Conservation (phyloP, 2,888 invertebrate genomes). For the Merodon equestris region DNA sequence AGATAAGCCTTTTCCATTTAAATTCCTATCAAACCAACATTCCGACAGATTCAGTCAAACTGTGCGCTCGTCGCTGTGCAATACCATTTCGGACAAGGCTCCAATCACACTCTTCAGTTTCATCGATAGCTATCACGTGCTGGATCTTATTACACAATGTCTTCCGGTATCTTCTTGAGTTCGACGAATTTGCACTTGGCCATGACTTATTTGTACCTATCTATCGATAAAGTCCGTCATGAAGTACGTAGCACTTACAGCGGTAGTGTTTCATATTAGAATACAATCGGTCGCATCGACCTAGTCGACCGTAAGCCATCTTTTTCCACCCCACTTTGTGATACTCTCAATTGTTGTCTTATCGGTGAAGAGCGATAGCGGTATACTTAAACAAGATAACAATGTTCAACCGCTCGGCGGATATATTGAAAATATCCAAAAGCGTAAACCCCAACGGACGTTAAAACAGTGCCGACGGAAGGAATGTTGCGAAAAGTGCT, state of each 20-base stretch:
- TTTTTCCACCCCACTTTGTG: constrained; percentile 6
- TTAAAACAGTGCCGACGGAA: constrained; percentile 8
- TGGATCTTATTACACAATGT: too few species aligned
- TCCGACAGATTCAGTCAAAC: too few species aligned
- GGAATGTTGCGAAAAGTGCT: constrained; percentile 1
- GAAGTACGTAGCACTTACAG: constrained; percentile 4
- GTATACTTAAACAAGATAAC: constrained; percentile 36
- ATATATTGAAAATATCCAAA: too few species aligned
- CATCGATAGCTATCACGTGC: too few species aligned
- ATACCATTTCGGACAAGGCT: too few species aligned
- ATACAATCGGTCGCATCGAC: neutral
- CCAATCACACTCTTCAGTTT: too few species aligned
- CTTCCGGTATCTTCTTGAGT: too few species aligned
- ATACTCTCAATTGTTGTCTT: constrained; percentile 26
- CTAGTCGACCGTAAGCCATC: neutral
- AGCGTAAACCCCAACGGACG: constrained; percentile 22
- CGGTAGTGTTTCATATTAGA: constrained; percentile 12
- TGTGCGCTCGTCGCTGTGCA: too few species aligned
- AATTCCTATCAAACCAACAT: too few species aligned
- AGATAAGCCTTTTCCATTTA: too few species aligned
- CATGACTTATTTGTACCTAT: constrained; percentile 32
- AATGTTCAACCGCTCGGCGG: too few species aligned
- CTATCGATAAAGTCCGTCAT: constrained; percentile 14
- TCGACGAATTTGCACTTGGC: neutral
- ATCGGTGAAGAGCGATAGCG: constrained; percentile 43